phyloP scores from a whole-genome alignment of 2,888 invertebrate genomes.

The Synanthedon tipuliformis region DNA sequence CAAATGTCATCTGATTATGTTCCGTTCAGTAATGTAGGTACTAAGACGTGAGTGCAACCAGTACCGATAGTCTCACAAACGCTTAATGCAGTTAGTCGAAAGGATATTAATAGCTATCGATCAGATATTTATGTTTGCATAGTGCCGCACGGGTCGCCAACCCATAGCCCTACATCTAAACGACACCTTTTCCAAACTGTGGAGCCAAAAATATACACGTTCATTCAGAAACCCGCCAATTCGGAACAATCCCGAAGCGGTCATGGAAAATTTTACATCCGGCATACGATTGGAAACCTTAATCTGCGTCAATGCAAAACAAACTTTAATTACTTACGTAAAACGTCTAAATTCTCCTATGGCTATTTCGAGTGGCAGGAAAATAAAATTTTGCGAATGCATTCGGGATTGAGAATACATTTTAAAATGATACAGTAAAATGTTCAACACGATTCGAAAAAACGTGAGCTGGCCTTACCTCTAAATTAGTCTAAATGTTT shows the following conservation, averaged over 20 bases:
- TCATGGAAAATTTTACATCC: conserved; percentile 62
- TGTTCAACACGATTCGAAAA: not conserved
- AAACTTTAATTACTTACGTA: not conserved
- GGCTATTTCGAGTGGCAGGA: conserved; percentile 5
- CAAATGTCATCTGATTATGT: too few species aligned
- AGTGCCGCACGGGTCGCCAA: conserved; percentile 45
- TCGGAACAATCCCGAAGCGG: conserved; percentile 31
- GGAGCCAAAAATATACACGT: conserved; percentile 48
- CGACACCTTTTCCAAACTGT: conserved; percentile 42
- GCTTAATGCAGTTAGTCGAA: not conserved
- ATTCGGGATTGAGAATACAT: conserved; percentile 5
- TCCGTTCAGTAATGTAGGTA: too few species aligned
- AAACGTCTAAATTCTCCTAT: not conserved
- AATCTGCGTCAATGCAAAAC: not conserved
- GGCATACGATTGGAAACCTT: conserved; percentile 15
- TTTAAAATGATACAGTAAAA: not conserved
- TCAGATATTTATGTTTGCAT: conserved; percentile 54
- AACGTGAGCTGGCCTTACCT: not conserved
- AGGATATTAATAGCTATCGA: conserved; percentile 26
- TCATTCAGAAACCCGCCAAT: conserved; percentile 24
- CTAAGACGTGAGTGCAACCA: too few species aligned
- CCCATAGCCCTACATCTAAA: conserved; percentile 36
- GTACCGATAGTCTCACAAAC: not conserved
- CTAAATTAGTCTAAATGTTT: too few species aligned
- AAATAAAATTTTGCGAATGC: conserved; percentile 5